Evolutionary conservation across 2,797 vertebrate genomes (phyloP), one percentile per base, ranked within the genome.

Genomic region (Sebastes taczanowskii): DNA sequence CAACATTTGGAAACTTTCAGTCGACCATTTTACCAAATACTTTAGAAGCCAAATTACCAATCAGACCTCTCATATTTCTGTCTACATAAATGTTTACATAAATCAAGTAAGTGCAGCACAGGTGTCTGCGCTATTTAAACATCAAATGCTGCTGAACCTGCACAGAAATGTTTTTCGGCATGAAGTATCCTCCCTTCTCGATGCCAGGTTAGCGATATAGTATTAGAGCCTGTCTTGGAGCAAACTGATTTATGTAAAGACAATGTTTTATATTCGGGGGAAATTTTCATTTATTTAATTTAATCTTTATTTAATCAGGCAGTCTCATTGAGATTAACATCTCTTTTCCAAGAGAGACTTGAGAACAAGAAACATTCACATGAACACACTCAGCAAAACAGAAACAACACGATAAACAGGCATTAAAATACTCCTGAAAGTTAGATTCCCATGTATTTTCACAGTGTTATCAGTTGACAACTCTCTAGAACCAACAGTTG

Each of bases 1-100:
- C 93, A 92, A 95, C 91, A 95, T 46, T 27, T 46, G 0, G 5
- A 94, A 92, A 95, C 94, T 94, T 95, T 95, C 93, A 95, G 88
- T 86, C 92, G 90, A 80, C 93, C 91, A 92, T 95, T 92, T 93
- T 90, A 88, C 91, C 65, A 76, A 66, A 71, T 30, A 11, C 5
- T 66, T 76, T 64, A 42, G 4, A 63, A 68, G 14, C 14, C 42
- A 95, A 94, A 94, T 84, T 90, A 93, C 94, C 94, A 94, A 94
- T 84, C 90, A 93, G 92, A 92, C 23, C 38, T 23, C 71, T 27
- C n/a, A 25, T 20, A 35, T 46, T 59, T 74, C 74, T 27, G 4
- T 64, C 65, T n/a, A 66, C 25, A 25, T 11, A 32, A 30, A 7
- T 42, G 38, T 80, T 71, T 59, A 52, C 27, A 72, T 46, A 70